phyloP scores from a whole-genome alignment of 2,888 invertebrate species.

The Germaria angustata region DNA sequence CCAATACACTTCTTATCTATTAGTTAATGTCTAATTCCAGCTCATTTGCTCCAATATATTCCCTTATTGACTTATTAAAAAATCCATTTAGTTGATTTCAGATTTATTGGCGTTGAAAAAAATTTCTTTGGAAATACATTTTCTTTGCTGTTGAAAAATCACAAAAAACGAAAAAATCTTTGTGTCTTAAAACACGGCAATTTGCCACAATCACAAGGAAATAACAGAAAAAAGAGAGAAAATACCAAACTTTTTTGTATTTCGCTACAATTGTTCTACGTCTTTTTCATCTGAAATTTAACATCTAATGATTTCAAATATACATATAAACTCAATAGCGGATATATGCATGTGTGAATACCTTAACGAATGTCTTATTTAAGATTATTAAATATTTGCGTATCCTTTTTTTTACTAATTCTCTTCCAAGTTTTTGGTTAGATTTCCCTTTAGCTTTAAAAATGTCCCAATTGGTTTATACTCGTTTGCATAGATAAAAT shows the following conservation, averaged over 20 bases:
- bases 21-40: too few relatives aligned
- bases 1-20: too few relatives aligned
- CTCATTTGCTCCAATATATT: too few relatives aligned
- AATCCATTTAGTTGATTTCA: too few relatives aligned
- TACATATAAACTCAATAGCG: neutral
- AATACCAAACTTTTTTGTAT: neutral
- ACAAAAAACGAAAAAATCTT: too few relatives aligned
- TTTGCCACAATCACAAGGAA: too few relatives aligned
- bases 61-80: too few relatives aligned
- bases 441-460: neutral
- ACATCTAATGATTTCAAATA: neutral
- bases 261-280: neutral
- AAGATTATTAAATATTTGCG: neutral
- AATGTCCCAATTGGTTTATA: neutral
- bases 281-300: neutral
- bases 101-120: too few relatives aligned
- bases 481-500: conserved; percentile 6
- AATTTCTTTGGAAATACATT: too few relatives aligned
- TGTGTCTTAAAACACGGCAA: too few relatives aligned
- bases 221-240: neutral
- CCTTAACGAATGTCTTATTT: neutral
- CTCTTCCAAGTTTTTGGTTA: neutral
- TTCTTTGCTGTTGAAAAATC: too few relatives aligned
- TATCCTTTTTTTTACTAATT: neutral
- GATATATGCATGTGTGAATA: neutral